phyloP scores from a whole-genome alignment of 2,888 invertebrate species.

The Tenthredo mesomela region DNA sequence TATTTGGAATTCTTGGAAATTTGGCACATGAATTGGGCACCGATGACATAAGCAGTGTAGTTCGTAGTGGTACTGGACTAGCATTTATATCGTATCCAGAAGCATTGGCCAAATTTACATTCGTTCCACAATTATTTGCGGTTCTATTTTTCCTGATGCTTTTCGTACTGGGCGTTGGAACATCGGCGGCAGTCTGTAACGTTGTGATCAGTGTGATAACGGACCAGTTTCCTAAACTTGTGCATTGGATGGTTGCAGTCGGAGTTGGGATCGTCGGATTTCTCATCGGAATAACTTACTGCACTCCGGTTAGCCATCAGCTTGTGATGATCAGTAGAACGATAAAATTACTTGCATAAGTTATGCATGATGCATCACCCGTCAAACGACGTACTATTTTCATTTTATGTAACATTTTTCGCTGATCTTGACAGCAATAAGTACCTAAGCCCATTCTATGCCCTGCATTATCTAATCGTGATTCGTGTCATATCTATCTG shows the following conservation, averaged over 20 bases:
- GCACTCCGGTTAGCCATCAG: slow-evolving; percentile 83
- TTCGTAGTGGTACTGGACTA: slow-evolving; percentile 86
- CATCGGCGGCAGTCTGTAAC: slow-evolving; percentile 85
- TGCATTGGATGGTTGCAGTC: slow-evolving; percentile 82
- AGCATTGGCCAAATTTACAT: slow-evolving; percentile 86
- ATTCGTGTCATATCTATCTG: background rate
- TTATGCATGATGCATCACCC: background rate
- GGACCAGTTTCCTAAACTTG: slow-evolving; percentile 84
- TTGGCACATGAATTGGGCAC: slow-evolving; percentile 82
- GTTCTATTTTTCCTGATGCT: slow-evolving; percentile 91
- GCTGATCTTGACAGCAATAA: background rate
- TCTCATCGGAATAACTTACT: slow-evolving; percentile 84
- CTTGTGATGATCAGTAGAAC: background rate
- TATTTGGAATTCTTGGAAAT: slow-evolving; percentile 89
- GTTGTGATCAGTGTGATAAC: slow-evolving; percentile 85
- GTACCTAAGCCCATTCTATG: background rate
- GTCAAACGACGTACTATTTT: background rate
- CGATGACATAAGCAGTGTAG: slow-evolving; percentile 81
- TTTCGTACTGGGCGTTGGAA: slow-evolving; percentile 87
- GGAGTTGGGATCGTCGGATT: slow-evolving; percentile 81
- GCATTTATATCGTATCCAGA: slow-evolving; percentile 91
- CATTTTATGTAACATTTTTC: background rate
- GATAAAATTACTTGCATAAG: background rate
- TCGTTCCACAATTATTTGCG: slow-evolving; percentile 87
- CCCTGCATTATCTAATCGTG: background rate